Base-by-base conservation (phyloP, 2,113 vertebrate species). In the Alexandromys fortis region DNA sequence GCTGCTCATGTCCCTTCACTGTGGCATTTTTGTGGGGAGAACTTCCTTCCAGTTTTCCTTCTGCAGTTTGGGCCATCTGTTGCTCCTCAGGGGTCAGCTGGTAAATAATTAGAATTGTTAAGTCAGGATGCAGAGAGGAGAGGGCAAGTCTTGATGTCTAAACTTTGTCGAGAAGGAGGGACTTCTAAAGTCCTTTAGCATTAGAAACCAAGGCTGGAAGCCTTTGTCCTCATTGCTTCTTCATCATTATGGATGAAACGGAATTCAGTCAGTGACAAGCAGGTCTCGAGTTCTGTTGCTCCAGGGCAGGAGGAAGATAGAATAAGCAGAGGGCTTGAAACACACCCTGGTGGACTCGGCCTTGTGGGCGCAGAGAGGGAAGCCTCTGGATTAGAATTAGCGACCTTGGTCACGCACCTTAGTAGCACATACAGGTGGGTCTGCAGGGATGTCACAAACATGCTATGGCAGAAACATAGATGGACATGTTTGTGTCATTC, bases 61-160 rank as follows among this genome's bases (percentile, higher is more conserved):
- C 38, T n/a, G 33, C 33, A 87, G 49, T 90, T 47, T 33, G 65
- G 90, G 63, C 75, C 72, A 89, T 81, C 73, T 11, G 0, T 72
- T 94, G 28, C 35, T 79, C 72, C 81, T 92, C 22, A 12, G 81
- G 38, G 70, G 45, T 33, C 70, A 35, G 47, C 21, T 85, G 76
- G 89, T 76, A 89, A 97, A 93, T 67, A 92, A 42, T 85, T 42
- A 1, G 68, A 30, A 52, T 65, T 95, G 42, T 86, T 47, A 90
- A 55, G 77, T 94, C 52, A 55, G 87, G 87, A 83, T 86, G 65
- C 52, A 75, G 68, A 87, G 73, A 63, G 52, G 91, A 94, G 14
- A 82, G 79, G 65, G 89, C 72, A 86, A 55, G 21, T 82, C 76
- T 73, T 87, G 65, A 92, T 76, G 79, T 45, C n/a, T 73, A 86